These are phyloP conservation scores for Oegoconia quadripuncta DNA, from an alignment of 2,888 invertebrate genomes.

Conservation along the genomic window DNA sequence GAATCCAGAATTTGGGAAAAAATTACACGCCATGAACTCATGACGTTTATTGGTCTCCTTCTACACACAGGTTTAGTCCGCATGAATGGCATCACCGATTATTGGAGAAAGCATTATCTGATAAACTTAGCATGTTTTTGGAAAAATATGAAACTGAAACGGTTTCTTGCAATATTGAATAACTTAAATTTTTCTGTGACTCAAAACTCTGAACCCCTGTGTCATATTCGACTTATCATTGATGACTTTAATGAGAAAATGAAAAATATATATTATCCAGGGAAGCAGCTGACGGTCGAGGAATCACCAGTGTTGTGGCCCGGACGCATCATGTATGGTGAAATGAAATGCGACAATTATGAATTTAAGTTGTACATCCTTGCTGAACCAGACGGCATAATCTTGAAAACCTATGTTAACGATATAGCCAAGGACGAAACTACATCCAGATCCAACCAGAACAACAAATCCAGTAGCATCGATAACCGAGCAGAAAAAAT, in stretches of 20 bases:
- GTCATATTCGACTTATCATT: constrained; percentile 34
- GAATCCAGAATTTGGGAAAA: constrained; percentile 33
- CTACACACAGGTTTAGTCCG: constrained; percentile 42
- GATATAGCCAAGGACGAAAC: no score
- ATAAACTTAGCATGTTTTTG: constrained; percentile 35
- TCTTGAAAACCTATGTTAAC: no score
- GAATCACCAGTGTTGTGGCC: constrained; percentile 39
- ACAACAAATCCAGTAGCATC: no score
- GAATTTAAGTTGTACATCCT: no score
- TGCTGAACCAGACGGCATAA: constrained; percentile 34
- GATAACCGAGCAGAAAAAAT: constrained; percentile 29
- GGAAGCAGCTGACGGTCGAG: constrained; percentile 34
- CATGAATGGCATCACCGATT: constrained; percentile 36
- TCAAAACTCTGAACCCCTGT: constrained; percentile 27
- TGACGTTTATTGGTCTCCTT: constrained; percentile 41
- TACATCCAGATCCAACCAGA: no score
- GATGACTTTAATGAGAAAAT: constrained; percentile 42
- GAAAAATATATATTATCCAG: constrained; percentile 31
- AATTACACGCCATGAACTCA: constrained; percentile 27
- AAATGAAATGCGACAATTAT: no score
- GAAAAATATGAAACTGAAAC: constrained; percentile 36
- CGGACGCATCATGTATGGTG: no score
- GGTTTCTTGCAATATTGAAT: constrained; percentile 39
- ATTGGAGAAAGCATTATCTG: constrained; percentile 40
- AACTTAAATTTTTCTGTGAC: constrained; percentile 37